phyloP scores from a whole-genome alignment of 2,888 invertebrate species.

The Nezara viridula region DNA sequence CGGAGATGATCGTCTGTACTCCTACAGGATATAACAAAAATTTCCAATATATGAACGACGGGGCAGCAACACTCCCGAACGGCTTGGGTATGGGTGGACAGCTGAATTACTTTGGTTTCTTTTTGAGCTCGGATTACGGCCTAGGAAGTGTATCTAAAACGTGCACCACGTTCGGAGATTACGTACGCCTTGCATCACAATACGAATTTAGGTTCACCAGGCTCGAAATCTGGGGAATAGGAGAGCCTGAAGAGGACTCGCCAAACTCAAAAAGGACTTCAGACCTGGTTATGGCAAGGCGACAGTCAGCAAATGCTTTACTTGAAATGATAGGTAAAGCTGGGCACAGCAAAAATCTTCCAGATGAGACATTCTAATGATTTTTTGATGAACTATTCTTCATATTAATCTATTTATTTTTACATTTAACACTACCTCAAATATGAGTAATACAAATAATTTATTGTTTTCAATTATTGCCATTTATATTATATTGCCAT shows the following conservation, averaged over 20 bases:
- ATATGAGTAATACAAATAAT: background rate
- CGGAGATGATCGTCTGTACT: constrained; percentile 83
- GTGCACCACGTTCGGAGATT: constrained; percentile 81
- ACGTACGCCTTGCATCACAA: constrained; percentile 48
- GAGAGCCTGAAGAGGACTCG: constrained; percentile 75
- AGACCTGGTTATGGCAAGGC: constrained; percentile 3
- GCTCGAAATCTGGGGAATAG: constrained; percentile 92
- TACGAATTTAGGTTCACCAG: constrained; percentile 77
- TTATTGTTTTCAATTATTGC: background rate
- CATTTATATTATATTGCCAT: background rate
- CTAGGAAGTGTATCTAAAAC: constrained; percentile 84
- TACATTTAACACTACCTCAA: background rate
- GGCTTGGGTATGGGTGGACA: constrained; percentile 96
- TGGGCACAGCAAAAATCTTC: constrained; percentile 32
- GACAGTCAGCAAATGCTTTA: background rate
- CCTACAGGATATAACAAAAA: constrained; percentile 89
- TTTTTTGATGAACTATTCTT: background rate
- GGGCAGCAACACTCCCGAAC: constrained; percentile 94
- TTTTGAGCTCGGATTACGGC: constrained; percentile 90
- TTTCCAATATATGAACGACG: constrained; percentile 92
- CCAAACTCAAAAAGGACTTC: too few species aligned
- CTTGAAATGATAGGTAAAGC: constrained; percentile 17
- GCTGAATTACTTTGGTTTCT: constrained; percentile 89
- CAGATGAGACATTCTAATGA: background rate
- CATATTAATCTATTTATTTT: background rate